Evolutionary conservation across 2,113 vertebrate species (phyloP), one percentile per base, ranked within the genome.

Genomic region (Upupa epops): DNA sequence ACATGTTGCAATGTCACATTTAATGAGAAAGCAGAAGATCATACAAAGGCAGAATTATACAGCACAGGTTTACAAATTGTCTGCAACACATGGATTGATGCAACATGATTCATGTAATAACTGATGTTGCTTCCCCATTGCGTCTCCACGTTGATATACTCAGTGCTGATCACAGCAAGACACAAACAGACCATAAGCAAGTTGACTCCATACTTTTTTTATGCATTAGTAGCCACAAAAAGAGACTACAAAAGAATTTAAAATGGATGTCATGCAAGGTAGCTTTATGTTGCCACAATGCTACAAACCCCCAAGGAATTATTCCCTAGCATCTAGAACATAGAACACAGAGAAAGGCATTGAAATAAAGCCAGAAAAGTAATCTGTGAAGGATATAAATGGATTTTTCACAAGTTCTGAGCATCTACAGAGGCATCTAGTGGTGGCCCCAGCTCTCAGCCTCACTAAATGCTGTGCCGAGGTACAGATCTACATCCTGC

Each of bases 21-120:
- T 96, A 96, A 93, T 95, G 77, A 90, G 89, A 75, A 83, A 64
- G 37, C 9, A 37, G n/a, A 59, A 68, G 73, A 68, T 40, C 56
- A 42, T 63, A 58, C 92, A 86, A 40, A 49, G 58, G 51, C 40
- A 46, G 60, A 71, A 64, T 77, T 49, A 73, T 2, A 40, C 2
- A 75, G 74, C 5, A n/a, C 64, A 9, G 88, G 68, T 86, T n/a
- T n/a, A 71, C 65, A 81, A 31, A 58, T 3, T 17, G 45, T 65
- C 86, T 19, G 1, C 29, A 13, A 6, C 46, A 63, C 31, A 8
- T 19, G 83, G 25, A 31, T 68, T 29, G 69, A 3, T 42, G 65
- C 22, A 0, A 29, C 46, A 1, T 88, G 89, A 88, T 55, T 78
- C 91, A 56, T 10, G 26, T 31, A 42, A 34, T 9, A 37, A 26